These are phyloP conservation scores for Anguilla marmorata DNA, from an alignment of 2,797 vertebrate species.

Conservation along the genomic window DNA sequence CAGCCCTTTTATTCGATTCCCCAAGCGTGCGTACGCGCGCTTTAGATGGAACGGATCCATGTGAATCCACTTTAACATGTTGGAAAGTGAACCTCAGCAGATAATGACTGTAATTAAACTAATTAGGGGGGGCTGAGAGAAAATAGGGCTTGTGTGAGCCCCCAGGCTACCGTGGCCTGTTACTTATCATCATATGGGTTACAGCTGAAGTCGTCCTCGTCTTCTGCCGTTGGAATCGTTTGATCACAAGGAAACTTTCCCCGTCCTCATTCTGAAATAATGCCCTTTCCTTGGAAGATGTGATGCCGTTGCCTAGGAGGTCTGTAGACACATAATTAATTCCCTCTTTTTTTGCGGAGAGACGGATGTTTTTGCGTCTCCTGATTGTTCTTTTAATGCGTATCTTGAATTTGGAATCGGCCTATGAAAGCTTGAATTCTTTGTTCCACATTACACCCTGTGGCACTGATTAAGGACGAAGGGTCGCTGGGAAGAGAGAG, in stretches of 20 bases:
- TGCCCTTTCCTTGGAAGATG: constrained; percentile 72
- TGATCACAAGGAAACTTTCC: constrained; percentile 62
- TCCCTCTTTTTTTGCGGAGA: background rate
- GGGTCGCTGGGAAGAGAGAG: background rate
- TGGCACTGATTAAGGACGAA: background rate
- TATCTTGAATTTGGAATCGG: background rate
- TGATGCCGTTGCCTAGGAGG: background rate
- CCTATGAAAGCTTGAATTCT: background rate
- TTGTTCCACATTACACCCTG: background rate
- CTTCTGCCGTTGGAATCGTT: constrained; percentile 56
- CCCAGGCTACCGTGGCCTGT: constrained; percentile 63
- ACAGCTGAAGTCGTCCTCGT: constrained; percentile 69
- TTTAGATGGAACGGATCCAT: constrained; percentile 73
- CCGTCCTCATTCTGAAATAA: constrained; percentile 67
- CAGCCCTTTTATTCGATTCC: background rate
- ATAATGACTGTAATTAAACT: constrained; percentile 82
- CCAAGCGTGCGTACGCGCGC: constrained; percentile 73
- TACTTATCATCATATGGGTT: constrained; percentile 54
- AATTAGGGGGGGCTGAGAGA: constrained; percentile 75
- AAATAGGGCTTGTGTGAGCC: constrained; percentile 66
- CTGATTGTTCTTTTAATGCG: background rate
- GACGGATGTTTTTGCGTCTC: background rate
- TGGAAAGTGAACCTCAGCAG: constrained; percentile 76
- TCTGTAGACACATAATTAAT: background rate
- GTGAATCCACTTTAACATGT: constrained; percentile 55